phyloP scores from a whole-genome alignment of 2,888 invertebrate genomes.

The Mellilla xanthometata region DNA sequence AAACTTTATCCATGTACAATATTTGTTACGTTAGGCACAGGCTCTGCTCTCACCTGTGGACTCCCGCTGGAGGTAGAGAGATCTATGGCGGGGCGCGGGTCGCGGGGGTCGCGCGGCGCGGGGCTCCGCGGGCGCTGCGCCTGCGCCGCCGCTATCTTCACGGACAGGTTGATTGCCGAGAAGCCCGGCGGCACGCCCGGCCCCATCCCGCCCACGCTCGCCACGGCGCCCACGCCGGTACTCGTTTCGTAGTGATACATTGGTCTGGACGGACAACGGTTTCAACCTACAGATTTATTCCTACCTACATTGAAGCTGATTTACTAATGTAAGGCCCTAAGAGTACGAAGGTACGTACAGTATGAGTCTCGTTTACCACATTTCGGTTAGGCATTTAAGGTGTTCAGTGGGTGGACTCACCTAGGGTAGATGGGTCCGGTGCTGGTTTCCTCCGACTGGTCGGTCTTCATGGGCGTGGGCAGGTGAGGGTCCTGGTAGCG shows the following conservation, averaged over 20 bases:
- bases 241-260: conserved; percentile 91
- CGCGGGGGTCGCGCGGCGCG: conserved; percentile 89
- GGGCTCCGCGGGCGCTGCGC: conserved; percentile 88
- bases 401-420: conserved; percentile 58
- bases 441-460: conserved; percentile 85
- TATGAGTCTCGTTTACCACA: conserved; percentile 74
- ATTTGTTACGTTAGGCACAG: conserved; percentile 1
- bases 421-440: conserved; percentile 89
- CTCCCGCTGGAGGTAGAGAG: conserved; percentile 94
- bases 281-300: conserved; percentile 21
- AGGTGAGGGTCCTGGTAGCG: conserved; percentile 82
- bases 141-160: conserved; percentile 91
- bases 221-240: conserved; percentile 79
- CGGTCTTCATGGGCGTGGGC: conserved; percentile 86
- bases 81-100: conserved; percentile 92
- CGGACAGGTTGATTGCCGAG: conserved; percentile 92
- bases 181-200: conserved; percentile 89
- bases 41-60: conserved; percentile 86
- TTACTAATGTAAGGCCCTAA: too few relatives aligned
- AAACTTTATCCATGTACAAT: conserved; percentile 7
- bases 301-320: not conserved
- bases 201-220: conserved; percentile 85
- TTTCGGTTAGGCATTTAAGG: conserved; percentile 32
- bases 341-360: too few relatives aligned
- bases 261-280: conserved; percentile 81